Percentiles rank a stretch among this genome's conserved stretches.
phyloP scores from a whole-genome alignment of 2,113 vertebrate species.

The Sisor rabdophorus region DNA sequence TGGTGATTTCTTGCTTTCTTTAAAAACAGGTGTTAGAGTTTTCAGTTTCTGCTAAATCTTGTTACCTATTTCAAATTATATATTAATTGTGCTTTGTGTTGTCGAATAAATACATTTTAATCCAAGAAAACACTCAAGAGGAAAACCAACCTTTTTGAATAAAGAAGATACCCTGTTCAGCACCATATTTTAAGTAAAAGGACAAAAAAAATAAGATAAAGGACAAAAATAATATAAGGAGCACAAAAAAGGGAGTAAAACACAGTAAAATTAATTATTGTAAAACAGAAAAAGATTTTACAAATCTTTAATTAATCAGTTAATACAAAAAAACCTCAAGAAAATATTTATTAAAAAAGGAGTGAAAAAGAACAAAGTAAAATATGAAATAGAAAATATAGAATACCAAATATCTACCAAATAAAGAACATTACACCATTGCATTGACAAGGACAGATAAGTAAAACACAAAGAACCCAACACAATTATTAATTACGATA shows the following conservation, averaged over 20 bases:
- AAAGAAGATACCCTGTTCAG: too few species aligned
- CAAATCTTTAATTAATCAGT: not conserved
- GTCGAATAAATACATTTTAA: too few species aligned
- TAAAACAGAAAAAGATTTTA: not conserved
- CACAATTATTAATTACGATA: not conserved
- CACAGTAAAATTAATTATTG: not conserved
- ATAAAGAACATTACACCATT: not conserved
- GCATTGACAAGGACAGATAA: not conserved
- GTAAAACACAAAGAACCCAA: not conserved
- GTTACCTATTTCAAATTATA: too few species aligned
- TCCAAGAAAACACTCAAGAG: too few species aligned
- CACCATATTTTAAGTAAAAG: not conserved
- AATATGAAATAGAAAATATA: not conserved
- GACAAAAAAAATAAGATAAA: too few species aligned
- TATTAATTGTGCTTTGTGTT: too few species aligned
- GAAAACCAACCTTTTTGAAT: too few species aligned
- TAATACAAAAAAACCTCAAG: not conserved
- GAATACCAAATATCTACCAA: too few species aligned
- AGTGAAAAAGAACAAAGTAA: not conserved
- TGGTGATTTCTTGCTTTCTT: too few species aligned
- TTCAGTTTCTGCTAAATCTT: too few species aligned
- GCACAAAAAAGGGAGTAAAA: not conserved
- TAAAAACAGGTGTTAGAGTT: too few species aligned
- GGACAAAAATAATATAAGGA: not conserved
- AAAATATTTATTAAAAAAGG: not conserved